phyloP scores from a whole-genome alignment of 2,888 invertebrate species.

The Dryocosmus kuriphilus region DNA sequence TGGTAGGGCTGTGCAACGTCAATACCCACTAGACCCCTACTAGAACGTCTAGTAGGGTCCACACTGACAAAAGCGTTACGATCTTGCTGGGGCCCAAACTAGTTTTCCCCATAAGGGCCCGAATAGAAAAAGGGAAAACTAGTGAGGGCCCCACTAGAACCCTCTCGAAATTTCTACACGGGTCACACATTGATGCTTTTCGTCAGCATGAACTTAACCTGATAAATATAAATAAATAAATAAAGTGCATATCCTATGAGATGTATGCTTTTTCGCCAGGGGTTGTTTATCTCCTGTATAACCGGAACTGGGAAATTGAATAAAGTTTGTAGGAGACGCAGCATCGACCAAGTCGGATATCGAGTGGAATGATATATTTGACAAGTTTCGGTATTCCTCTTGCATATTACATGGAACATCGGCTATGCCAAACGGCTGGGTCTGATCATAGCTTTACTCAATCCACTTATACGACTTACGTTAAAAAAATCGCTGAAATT shows the following conservation, averaged over 20 bases:
- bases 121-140: no score
- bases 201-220: conserved; percentile 23
- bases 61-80: no score
- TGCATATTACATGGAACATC: conserved; percentile 66
- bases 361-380: conserved; percentile 73
- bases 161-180: no score
- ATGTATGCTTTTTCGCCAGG: conserved; percentile 10
- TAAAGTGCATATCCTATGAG: conserved; percentile 12
- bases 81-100: no score
- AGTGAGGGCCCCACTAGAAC: no score
- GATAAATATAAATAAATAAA: neutral
- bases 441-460: conserved; percentile 61
- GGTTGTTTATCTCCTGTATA: conserved; percentile 55
- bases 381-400: conserved; percentile 69
- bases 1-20: no score
- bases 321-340: conserved; percentile 62
- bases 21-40: no score
- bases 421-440: conserved; percentile 49
- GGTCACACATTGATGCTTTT: neutral
- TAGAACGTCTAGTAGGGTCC: no score
- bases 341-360: conserved; percentile 62
- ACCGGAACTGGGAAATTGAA: conserved; percentile 66
- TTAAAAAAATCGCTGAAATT: neutral
- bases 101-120: no score
- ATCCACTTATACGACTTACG: conserved; percentile 57